Evolutionary conservation across 2,888 invertebrate genomes (phyloP), one percentile per base, ranked within the genome.

Genomic region (Pharmacophagus antenor): DNA sequence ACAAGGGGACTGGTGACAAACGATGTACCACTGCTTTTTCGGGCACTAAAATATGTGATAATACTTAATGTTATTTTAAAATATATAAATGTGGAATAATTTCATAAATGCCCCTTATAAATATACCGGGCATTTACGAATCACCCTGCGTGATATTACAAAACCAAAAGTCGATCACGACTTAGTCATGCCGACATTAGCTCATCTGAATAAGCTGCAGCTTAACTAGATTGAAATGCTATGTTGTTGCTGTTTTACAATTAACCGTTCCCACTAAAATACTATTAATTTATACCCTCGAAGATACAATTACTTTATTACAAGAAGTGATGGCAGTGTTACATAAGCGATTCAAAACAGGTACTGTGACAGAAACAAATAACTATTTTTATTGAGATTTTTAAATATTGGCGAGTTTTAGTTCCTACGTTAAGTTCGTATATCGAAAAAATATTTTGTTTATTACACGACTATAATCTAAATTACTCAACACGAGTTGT

Each of bases 381-480:
- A 37, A 37, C 37, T 37, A 37, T 37, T 37, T 37, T 37, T 37
- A 37, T 37, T 37, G 37, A 37, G 37, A 37, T n/a, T 37, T 18
- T 44, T n/a, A 44, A n/a, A 7, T 18, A 44, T 18, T 44, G 42
- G 42, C 42, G 42, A 44, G 42, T 44, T 44, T 44, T 44, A 44
- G 25, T 49, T 49, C 49, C 42, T 44, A 44, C 42, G 42, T 44
- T n/a, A 44, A 27, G 2, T 27, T 49, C 25, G 17, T 15, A 25
- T n/a, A 23, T 17, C 8, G 31, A 17, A 37, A 18, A 44, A 44
- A 44, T n/a, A 44, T 18, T 44, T n/a, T 4, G 18, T 18, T 18
- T 2, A 44, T 44, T 44, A n/a, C 15, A 37, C n/a, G 15, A 37
- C n/a, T 37, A 37, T 37, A n/a, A n/a, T 37, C 3, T 37, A 37